A percentile compares a stretch with the other conserved stretches of the same genome.
Conservation (phyloP, 2,113 vertebrate species). For the Trochalopteron elliotii region DNA sequence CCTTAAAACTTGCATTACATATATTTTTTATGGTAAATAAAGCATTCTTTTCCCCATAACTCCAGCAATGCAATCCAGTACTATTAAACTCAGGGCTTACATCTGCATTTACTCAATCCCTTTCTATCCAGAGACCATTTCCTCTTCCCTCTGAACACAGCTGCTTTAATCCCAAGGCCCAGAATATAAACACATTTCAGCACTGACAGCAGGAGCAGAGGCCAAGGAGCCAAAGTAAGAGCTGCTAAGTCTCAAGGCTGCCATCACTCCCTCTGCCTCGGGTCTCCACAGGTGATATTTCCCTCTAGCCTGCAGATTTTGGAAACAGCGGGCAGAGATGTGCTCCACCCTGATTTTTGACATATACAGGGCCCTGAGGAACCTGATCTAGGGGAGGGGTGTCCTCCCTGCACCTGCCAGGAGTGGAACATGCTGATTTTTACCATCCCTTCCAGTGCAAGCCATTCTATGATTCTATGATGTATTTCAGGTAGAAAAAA, state of each 20-base stretch:
- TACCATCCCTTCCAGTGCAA: background rate
- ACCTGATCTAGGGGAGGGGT: background rate
- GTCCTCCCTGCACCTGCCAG: background rate
- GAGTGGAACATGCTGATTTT: background rate
- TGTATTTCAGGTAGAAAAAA: background rate
- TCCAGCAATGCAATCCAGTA: background rate
- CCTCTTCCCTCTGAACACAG: background rate
- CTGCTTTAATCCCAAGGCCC: background rate
- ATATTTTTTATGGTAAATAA: background rate
- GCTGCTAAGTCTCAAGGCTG: background rate
- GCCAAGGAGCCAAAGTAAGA: background rate
- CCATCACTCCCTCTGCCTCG: background rate
- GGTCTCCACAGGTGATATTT: background rate
- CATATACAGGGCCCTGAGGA: rapidly evolving
- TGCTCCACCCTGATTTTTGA: background rate
- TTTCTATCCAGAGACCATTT: background rate
- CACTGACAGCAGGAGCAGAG: background rate
- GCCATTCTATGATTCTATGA: background rate
- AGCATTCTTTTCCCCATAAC: background rate
- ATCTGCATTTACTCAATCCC: background rate
- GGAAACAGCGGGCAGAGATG: background rate
- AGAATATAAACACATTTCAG: background rate
- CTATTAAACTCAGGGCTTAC: background rate
- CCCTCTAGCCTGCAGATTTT: background rate
- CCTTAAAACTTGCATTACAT: background rate